Base-by-base conservation (phyloP, 2,113 vertebrate genomes). In the Trichomycterus rosablanca region DNA sequence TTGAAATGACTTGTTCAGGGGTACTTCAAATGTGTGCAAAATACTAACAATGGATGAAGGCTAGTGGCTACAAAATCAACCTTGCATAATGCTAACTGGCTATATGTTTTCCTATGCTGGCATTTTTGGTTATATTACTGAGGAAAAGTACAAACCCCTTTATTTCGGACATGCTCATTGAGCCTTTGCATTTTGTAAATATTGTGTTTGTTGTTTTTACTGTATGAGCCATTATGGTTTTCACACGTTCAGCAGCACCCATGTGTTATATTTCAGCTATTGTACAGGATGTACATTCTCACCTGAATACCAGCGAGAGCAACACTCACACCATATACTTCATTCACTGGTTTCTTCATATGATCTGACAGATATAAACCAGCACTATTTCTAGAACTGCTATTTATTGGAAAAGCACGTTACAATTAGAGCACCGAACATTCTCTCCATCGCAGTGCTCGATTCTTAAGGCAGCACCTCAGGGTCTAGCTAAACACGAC, bases 81-180 rank as follows among this genome's bases (percentile, higher is more conserved):
- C 32, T 64, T 57, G 52, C 63, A 65, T 56, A 65, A 65, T 56
- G 53, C 52, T 56, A 40, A 56, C 23, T 40, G 34, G 51, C 42
- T 19, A 20, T 56, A 43, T 32, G 7, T 30, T 23, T 39, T 32
- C 39, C 24, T 39, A 34, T 16, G 51, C 16, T 64, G 22, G 32
- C 43, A 26, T 56, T 48, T 53, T 55, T 64, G 28, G 34, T 35
- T 46, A 45, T n/a, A 15, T 16, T 39, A 48, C 26, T 26, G 56
- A 7, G 11, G 42, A 45, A 19, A 28, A 7, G 3, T 32, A 22
- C 24, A 49, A 56, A 44, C 11, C 12, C n/a, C n/a, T n/a, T n/a
- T n/a, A n/a, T 46, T 37, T 59, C 16, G 12, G 42, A 11, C 30
- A 34, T 59, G 57, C 28, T 59, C 43, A 42, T 7, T 23, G 53